Evolutionary conservation across 2,888 invertebrate genomes (phyloP).

Genomic region (Allolobophora icterica): DNA sequence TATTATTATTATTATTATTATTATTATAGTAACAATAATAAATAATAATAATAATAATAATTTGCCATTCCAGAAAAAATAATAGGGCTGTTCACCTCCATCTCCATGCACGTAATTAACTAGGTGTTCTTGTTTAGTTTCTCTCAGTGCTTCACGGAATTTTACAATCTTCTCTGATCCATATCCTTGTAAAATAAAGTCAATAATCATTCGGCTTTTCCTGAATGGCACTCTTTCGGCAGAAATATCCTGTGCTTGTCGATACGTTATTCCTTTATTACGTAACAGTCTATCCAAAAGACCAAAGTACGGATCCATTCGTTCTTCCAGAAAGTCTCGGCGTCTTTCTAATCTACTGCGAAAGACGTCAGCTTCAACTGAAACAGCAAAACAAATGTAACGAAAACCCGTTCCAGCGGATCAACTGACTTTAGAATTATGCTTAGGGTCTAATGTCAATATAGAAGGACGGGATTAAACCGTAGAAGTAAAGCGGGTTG

Average conservation of each 20-base stretch:
- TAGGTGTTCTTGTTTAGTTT: neutral
- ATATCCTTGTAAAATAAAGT: neutral
- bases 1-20: no score
- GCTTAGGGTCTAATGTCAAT: no score
- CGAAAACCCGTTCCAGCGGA: neutral
- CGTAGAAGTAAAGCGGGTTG: no score
- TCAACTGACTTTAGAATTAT: no score
- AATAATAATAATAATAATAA: no score
- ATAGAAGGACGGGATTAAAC: no score
- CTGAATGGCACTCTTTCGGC: neutral
- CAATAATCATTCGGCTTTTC: neutral
- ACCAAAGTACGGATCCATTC: neutral
- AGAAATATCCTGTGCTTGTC: neutral
- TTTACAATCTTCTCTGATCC: neutral
- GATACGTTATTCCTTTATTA: neutral
- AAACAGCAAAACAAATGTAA: neutral
- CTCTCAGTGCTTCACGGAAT: neutral
- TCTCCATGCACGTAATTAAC: neutral
- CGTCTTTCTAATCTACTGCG: neutral
- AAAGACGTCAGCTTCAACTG: neutral
- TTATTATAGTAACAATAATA: no score
- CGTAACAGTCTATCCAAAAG: neutral
- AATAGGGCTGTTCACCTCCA: slow-evolving; percentile 4
- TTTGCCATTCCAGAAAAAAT: no score
- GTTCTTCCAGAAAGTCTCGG: slow-evolving; percentile 1